phyloP scores from a whole-genome alignment of 2,888 invertebrate genomes.

The Rhagophthalmus giganteus region DNA sequence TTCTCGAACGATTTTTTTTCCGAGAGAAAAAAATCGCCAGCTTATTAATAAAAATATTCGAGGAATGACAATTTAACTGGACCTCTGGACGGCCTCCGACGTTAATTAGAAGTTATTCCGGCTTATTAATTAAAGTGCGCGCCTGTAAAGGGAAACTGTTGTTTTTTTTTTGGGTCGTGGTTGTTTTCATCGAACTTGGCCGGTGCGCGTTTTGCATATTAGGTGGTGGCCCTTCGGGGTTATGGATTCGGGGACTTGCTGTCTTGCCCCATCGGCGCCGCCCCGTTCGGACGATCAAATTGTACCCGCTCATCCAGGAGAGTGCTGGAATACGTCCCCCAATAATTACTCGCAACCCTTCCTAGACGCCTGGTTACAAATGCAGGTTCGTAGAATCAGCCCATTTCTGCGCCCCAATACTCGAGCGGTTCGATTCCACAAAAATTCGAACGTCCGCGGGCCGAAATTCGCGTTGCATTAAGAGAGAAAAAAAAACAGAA shows the following conservation, averaged over 20 bases:
- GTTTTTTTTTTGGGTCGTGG: no score
- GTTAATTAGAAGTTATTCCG: slow-evolving; percentile 1
- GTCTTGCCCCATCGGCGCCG: slow-evolving; percentile 51
- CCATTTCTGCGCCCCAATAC: no score
- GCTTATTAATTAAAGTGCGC: background rate
- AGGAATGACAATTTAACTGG: background rate
- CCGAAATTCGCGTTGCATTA: no score
- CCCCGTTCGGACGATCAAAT: slow-evolving; percentile 54
- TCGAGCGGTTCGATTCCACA: no score
- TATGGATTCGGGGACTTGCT: slow-evolving; percentile 55
- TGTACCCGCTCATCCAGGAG: slow-evolving; percentile 51
- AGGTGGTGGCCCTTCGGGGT: slow-evolving; percentile 42
- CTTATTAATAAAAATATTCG: background rate
- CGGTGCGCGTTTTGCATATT: slow-evolving; percentile 29
- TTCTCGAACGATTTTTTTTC: background rate
- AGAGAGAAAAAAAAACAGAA: no score
- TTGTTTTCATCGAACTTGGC: slow-evolving; percentile 23
- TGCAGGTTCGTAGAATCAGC: slow-evolving; percentile 52
- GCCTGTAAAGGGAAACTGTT: no score
- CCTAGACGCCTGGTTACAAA: slow-evolving; percentile 54
- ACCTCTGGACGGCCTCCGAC: background rate
- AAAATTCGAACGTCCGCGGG: no score
- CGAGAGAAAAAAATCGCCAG: background rate
- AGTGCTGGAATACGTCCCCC: slow-evolving; percentile 56
- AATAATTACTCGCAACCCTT: slow-evolving; percentile 47